phyloP scores from a whole-genome alignment of 2,797 vertebrate species.

The Cheirogaleus major region DNA sequence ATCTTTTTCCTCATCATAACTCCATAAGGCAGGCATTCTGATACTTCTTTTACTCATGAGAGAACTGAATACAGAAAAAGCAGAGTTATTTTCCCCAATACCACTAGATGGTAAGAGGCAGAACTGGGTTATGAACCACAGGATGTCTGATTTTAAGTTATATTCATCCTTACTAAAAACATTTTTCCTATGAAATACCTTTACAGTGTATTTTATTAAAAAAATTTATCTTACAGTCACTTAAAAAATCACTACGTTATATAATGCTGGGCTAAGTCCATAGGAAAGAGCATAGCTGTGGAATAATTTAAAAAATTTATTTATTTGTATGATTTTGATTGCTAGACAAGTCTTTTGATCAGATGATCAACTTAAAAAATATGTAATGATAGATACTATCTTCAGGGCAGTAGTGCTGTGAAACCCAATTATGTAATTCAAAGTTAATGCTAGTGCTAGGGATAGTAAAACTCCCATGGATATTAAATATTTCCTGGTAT shows the following conservation, averaged over 20 bases:
- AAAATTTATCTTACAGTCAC: not conserved
- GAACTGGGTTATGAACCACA: not conserved
- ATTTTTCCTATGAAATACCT: not conserved
- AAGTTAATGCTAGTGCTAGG: not conserved
- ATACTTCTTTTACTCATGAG: not conserved
- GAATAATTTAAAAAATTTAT: not conserved
- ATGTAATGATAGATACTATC: not conserved
- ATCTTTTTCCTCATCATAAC: not conserved
- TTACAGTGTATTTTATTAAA: not conserved
- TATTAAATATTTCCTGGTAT: not conserved
- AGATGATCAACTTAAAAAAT: not conserved
- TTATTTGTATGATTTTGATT: not conserved
- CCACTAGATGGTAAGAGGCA: not conserved
- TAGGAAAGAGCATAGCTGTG: not conserved
- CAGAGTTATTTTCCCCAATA: not conserved
- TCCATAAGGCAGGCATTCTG: not conserved
- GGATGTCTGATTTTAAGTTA: not conserved
- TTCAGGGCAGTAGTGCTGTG: not conserved
- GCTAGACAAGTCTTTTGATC: not conserved
- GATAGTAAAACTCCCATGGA: not conserved
- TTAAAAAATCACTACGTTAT: not conserved
- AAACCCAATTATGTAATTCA: not conserved
- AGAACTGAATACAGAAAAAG: not conserved
- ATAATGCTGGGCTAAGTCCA: not conserved
- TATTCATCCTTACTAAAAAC: not conserved